Percentiles rank a stretch among this genome's conserved stretches.
Evolutionary conservation across 2,888 invertebrate genomes (phyloP).

Genomic region (Ashinkailepas kermadecensis): DNA sequence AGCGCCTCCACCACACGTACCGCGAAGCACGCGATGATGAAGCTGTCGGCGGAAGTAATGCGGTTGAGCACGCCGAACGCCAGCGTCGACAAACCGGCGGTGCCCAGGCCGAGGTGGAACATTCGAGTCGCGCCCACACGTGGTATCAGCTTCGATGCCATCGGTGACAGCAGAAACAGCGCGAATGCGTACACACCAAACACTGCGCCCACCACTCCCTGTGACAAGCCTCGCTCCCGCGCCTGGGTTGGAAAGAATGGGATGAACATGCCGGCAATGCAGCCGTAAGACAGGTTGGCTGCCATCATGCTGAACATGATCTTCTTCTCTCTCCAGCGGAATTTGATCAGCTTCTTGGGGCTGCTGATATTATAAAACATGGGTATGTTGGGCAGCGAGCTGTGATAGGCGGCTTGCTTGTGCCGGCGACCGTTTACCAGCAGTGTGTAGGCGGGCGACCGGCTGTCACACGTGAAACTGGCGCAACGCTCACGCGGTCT

Average conservation of each 20-base stretch:
- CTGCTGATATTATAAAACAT: neutral
- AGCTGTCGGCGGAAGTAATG: neutral
- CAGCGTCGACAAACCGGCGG: neutral
- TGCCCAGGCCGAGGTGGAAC: neutral
- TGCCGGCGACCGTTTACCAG: neutral
- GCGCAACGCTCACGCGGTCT: too few species aligned
- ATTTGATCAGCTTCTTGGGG: neutral
- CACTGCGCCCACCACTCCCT: neutral
- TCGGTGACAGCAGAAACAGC: neutral
- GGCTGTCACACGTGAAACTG: too few species aligned
- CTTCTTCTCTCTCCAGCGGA: neutral
- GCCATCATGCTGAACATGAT: slow-evolving; percentile 5
- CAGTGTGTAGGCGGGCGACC: too few species aligned
- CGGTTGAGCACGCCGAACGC: slow-evolving; percentile 4
- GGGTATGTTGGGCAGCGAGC: neutral
- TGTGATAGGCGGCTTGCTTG: neutral
- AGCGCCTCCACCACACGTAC: slow-evolving; percentile 1
- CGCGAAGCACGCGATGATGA: neutral
- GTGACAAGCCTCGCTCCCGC: slow-evolving; percentile 1
- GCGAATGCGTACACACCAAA: slow-evolving; percentile 9
- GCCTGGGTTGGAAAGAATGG: slow-evolving; percentile 13
- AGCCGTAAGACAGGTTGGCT: slow-evolving; percentile 5
- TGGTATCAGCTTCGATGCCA: neutral
- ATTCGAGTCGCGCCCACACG: slow-evolving; percentile 5
- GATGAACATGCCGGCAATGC: neutral